A percentile compares a stretch with the other conserved stretches of the same genome.
Evolutionary conservation across 2,888 invertebrate genomes (phyloP).

Genomic region (Brassicogethes aeneus): DNA sequence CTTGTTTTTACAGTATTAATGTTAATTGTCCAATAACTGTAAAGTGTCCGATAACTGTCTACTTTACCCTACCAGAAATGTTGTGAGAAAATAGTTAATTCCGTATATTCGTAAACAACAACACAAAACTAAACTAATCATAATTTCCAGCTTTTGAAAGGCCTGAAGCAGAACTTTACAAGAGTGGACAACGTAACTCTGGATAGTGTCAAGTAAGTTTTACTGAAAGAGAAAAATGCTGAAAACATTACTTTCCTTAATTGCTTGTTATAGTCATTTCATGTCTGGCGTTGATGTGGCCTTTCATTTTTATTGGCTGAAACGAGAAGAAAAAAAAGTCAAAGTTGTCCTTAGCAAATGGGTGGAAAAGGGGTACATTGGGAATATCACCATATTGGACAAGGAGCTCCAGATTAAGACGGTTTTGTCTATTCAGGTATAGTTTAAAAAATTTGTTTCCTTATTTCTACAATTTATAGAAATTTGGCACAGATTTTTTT

Average conservation of each 20-base stretch:
- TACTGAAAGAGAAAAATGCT: not conserved
- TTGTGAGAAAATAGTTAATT: no score
- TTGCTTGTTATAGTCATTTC: constrained; percentile 26
- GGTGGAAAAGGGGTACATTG: constrained; percentile 51
- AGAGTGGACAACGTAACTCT: constrained; percentile 55
- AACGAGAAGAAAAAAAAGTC: constrained; percentile 46
- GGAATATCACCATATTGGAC: constrained; percentile 52
- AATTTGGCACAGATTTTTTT: no score
- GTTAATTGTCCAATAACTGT: no score
- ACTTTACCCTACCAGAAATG: no score
- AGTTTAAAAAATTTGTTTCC: no score
- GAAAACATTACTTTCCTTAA: constrained; percentile 5
- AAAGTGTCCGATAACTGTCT: no score
- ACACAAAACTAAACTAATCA: no score
- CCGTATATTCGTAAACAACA: no score
- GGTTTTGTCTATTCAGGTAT: constrained; percentile 60
- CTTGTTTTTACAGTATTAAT: no score
- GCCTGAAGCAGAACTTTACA: constrained; percentile 51
- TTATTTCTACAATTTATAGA: no score
- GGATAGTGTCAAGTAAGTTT: constrained; percentile 58
- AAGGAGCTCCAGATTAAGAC: constrained; percentile 59
- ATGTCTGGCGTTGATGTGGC: constrained; percentile 44
- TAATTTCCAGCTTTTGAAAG: not conserved
- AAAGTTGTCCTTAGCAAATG: constrained; percentile 48
- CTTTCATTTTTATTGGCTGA: constrained; percentile 45